These are phyloP conservation scores for Columbina picui DNA, from an alignment of 2,113 vertebrate genomes.

Conservation along the genomic window DNA sequence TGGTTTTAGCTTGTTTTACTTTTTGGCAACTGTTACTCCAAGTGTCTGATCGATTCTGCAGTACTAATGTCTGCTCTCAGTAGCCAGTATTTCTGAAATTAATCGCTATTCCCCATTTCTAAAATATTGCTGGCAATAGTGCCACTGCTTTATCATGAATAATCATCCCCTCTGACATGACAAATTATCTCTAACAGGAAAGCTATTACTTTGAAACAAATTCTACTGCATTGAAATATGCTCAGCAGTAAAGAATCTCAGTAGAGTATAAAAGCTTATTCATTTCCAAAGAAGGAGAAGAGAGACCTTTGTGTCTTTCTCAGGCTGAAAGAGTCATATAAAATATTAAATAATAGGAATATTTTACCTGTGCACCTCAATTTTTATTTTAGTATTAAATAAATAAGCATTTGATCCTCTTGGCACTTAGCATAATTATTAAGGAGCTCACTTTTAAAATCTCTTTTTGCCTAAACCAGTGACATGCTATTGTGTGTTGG, in stretches of 20 bases:
- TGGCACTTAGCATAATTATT: not conserved
- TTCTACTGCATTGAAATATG: not conserved
- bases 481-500: not conserved
- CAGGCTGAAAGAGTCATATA: not conserved
- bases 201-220: constrained; percentile 29
- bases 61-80: not conserved
- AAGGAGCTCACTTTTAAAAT: not conserved
- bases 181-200: constrained; percentile 3
- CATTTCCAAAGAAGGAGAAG: not conserved
- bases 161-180: not conserved
- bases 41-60: not conserved
- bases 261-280: not conserved
- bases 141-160: constrained; percentile 10
- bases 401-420: not conserved
- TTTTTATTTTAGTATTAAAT: not conserved
- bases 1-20: not conserved
- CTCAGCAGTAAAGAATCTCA: not conserved
- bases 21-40: constrained; percentile 1
- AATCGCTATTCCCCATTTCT: not conserved
- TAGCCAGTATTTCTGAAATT: constrained; percentile 33
- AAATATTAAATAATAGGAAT: not conserved
- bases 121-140: not conserved
- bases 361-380: not conserved
- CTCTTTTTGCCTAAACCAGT: not conserved
- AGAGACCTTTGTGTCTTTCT: not conserved